Evolutionary conservation across 2,797 vertebrate species (phyloP), one percentile per base, ranked within the genome.

Genomic region (Hydrocynus forskahlii): DNA sequence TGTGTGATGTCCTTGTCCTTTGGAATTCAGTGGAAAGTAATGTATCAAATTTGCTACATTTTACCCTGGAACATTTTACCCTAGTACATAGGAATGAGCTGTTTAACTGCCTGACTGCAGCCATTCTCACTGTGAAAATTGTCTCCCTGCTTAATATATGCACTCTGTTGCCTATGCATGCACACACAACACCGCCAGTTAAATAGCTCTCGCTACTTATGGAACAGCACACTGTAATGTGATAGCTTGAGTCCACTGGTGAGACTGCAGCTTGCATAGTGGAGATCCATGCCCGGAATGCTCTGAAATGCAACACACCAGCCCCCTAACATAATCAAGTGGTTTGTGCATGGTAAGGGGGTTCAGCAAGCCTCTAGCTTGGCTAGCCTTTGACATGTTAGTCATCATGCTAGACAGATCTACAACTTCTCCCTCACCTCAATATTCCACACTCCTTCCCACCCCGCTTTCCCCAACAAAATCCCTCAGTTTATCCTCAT

Each of bases 201-300:
- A 86, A 71, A 80, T 73, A 66, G 71, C 25, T 82, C 57, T 54
- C 60, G 25, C 57, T 69, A 74, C 40, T n/a, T n/a, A 5, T 54
- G 76, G 69, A 81, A 78, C 64, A 75, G 66, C 19, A 82, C 75
- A 62, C 76, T 43, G 74, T 79, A 81, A 83, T 75, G 52, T 60
- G 79, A 84, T 75, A 48, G 79, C 64, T 73, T 52, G 54, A 78
- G 67, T 80, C 55, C 4, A 52, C 70, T 64, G 35, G 57, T 40
- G 55, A 57, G 70, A 72, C 35, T 17, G 19, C 66, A 68, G 45
- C 76, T 83, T 68, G 72, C 60, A 62, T 80, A 78, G 45, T 75
- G 62, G 66, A 81, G 76, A 78, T 75, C 81, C 78, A 80, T 82
- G 81, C 54, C 63, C 68, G 45, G 78, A 84, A 82, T 69, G 78